Percentiles rank a stretch among this genome's conserved stretches.
Conservation (phyloP, 2,888 invertebrate species). For the Coecobrya sp. region DNA sequence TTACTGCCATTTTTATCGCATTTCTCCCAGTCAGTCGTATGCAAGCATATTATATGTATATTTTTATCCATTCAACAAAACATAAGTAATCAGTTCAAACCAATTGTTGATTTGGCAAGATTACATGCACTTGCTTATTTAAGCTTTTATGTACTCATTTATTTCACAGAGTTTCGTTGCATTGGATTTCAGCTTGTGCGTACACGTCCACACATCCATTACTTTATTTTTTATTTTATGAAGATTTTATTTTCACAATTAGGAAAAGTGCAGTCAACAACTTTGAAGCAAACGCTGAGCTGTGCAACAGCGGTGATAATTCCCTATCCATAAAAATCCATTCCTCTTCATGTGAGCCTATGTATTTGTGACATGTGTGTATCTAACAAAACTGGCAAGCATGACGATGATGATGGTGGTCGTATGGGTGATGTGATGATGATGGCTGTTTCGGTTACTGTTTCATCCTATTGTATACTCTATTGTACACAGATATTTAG, state of each 20-base stretch:
- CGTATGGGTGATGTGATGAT: constrained; percentile 7
- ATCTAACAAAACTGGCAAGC: neutral
- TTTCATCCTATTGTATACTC: neutral
- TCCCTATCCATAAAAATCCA: neutral
- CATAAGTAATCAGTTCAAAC: neutral
- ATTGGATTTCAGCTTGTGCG: neutral
- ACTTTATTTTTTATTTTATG: constrained; percentile 15
- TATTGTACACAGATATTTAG: neutral
- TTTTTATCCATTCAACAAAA: constrained; percentile 1
- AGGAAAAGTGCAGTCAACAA: constrained; percentile 25
- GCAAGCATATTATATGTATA: neutral
- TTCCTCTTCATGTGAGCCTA: neutral
- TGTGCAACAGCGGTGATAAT: neutral
- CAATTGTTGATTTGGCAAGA: neutral
- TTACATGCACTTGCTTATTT: neutral
- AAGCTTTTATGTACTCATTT: neutral
- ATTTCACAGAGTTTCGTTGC: too few species aligned
- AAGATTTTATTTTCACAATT: constrained; percentile 34
- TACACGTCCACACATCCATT: neutral
- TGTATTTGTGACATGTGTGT: constrained; percentile 25
- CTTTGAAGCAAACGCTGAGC: neutral
- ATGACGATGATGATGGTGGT: neutral
- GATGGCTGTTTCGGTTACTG: constrained; percentile 37
- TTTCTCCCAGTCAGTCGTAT: too few species aligned
- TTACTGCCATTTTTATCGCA: too few species aligned